These are phyloP conservation scores for Dicrostonyx torquatus DNA, from an alignment of 2,797 vertebrate species.

Conservation along the genomic window DNA sequence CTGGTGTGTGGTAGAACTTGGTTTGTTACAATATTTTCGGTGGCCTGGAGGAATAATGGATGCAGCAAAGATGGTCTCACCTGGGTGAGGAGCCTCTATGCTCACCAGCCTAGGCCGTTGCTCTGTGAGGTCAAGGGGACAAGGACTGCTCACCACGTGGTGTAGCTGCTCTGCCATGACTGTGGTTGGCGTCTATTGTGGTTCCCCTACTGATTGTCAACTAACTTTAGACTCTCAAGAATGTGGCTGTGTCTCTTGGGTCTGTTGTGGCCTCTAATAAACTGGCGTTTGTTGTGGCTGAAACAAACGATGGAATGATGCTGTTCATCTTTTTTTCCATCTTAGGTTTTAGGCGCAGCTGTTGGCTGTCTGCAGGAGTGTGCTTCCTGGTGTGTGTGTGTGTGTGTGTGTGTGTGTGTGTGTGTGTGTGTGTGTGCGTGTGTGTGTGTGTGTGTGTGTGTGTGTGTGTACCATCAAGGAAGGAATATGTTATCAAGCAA, in stretches of 20 bases:
- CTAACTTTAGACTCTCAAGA: conserved; percentile 67
- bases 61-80: background rate
- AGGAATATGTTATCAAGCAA: conserved; percentile 52
- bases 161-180: background rate
- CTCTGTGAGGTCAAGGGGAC: background rate
- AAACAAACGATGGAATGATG: conserved; percentile 63
- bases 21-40: background rate
- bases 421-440: conserved; percentile 56
- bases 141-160: background rate
- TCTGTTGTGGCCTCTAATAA: conserved; percentile 76
- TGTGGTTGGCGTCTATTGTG: conserved; percentile 72
- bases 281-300: conserved; percentile 80
- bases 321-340: conserved; percentile 30
- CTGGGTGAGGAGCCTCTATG: no score
- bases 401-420: no score
- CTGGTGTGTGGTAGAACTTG: background rate
- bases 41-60: fast-evolving
- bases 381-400: conserved; percentile 70
- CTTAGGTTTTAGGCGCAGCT: conserved; percentile 74
- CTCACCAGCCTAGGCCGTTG: background rate
- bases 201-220: conserved; percentile 66
- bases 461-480: conserved; percentile 59
- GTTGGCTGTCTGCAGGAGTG: conserved; percentile 73
- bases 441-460: background rate
- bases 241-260: conserved; percentile 56